phyloP scores from a whole-genome alignment of 2,797 vertebrate genomes.

The Chaetodon trifasciatus region DNA sequence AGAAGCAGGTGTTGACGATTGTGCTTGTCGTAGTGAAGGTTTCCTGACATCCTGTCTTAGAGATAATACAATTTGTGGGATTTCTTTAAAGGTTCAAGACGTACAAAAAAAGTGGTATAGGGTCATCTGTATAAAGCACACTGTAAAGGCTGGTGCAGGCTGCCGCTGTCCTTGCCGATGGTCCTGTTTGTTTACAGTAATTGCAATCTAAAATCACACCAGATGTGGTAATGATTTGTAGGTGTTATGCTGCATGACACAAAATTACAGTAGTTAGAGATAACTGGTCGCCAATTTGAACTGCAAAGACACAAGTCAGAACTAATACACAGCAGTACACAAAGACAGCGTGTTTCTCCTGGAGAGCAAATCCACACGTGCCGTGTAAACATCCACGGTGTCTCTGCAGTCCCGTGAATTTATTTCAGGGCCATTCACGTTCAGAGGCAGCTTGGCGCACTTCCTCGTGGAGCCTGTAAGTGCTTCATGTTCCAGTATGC shows the following conservation, averaged over 20 bases:
- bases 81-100: neutral
- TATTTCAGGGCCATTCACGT: constrained; percentile 16
- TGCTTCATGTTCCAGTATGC: constrained; percentile 1
- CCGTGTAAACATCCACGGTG: neutral
- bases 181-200: constrained; percentile 20
- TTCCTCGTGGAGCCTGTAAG: constrained; percentile 2
- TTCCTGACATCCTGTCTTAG: neutral
- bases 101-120: neutral
- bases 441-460: constrained; percentile 4
- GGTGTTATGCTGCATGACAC: neutral
- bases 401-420: neutral
- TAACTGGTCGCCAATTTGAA: neutral
- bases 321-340: neutral
- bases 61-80: neutral
- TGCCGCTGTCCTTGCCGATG: neutral
- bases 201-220: constrained; percentile 17
- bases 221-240: constrained; percentile 8
- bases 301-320: neutral
- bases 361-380: neutral
- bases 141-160: neutral
- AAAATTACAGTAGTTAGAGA: constrained; percentile 2
- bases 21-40: neutral
- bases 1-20: neutral
- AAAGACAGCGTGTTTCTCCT: neutral
- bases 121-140: neutral